Evolutionary conservation across 37 sponge, comb jelly and placozoan species (phyloP).

Genomic region (Cladorhizidae sp.): DNA sequence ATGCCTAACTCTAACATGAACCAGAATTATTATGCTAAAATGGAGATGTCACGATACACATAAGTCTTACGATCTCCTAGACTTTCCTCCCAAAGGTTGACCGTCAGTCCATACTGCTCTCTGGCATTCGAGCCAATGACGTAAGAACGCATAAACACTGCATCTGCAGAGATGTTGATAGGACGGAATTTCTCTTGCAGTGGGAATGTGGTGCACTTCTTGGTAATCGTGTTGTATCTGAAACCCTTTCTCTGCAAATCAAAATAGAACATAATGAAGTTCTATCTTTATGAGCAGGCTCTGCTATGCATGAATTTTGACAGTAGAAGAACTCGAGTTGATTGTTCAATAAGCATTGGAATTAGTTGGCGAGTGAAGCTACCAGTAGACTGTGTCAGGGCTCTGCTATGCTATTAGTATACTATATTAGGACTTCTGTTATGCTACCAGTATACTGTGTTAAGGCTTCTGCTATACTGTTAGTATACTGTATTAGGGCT

Average conservation of each 20-base stretch:
- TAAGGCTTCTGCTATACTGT: no score
- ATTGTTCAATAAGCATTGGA: not conserved
- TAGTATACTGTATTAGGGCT: no score
- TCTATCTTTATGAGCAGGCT: no score
- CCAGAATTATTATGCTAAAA: not conserved
- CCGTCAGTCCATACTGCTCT: constrained; percentile 25
- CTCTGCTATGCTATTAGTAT: no score
- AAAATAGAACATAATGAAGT: not conserved
- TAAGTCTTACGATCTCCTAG: not conserved
- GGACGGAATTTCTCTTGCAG: constrained; percentile 36
- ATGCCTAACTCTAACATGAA: not conserved
- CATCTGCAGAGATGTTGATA: constrained; percentile 39
- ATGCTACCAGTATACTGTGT: no score
- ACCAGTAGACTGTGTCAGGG: no score
- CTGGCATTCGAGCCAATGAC: constrained; percentile 53
- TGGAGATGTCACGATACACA: not conserved
- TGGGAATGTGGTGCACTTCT: constrained; percentile 23
- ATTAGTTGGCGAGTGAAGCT: not conserved
- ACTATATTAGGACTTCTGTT: no score
- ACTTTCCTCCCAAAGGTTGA: constrained; percentile 2
- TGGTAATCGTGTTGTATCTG: constrained; percentile 36
- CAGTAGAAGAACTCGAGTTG: no score
- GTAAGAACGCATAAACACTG: constrained; percentile 19
- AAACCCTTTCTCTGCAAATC: constrained; percentile 28
- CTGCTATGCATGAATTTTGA: no score